Percentiles rank a stretch among this genome's conserved stretches.
phyloP scores from a whole-genome alignment of 2,113 vertebrate species.

The Rhizomys pruinosus region DNA sequence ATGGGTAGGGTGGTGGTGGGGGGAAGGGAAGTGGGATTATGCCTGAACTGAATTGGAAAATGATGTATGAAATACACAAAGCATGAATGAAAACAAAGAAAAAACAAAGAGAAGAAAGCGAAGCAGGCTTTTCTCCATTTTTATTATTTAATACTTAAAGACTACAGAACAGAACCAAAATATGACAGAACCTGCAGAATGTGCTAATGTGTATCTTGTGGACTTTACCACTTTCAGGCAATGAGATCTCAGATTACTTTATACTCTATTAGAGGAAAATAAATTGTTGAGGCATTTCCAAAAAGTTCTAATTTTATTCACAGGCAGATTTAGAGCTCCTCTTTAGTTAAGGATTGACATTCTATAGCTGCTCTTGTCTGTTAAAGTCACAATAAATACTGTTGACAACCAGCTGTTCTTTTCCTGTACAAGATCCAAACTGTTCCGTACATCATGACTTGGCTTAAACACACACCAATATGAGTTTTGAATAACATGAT shows the following conservation, averaged over 20 bases:
- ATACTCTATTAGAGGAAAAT: slow-evolving; percentile 77
- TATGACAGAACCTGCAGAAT: slow-evolving; percentile 57
- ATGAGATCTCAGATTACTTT: slow-evolving; percentile 63
- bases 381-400: slow-evolving; percentile 80
- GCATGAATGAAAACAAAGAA: too few species aligned
- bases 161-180: slow-evolving; percentile 36
- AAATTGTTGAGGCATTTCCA: slow-evolving; percentile 77
- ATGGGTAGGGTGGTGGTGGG: too few species aligned
- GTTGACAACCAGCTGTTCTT: slow-evolving; percentile 81
- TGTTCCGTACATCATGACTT: slow-evolving; percentile 63
- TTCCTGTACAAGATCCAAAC: slow-evolving; percentile 64
- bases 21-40: too few species aligned
- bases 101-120: too few species aligned
- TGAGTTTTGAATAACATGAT: neutral
- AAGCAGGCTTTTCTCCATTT: slow-evolving; percentile 16
- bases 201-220: slow-evolving; percentile 37
- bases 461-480: slow-evolving; percentile 58
- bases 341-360: slow-evolving; percentile 79
- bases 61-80: too few species aligned
- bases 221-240: slow-evolving; percentile 32
- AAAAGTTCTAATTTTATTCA: slow-evolving; percentile 83
- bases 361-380: slow-evolving; percentile 72
- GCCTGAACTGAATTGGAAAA: too few species aligned
- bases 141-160: slow-evolving; percentile 23
- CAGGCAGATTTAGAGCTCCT: slow-evolving; percentile 67